A percentile compares a stretch with the other conserved stretches of the same genome.
Conservation (phyloP, 2,797 vertebrate species). For the Sphenodon punctatus region DNA sequence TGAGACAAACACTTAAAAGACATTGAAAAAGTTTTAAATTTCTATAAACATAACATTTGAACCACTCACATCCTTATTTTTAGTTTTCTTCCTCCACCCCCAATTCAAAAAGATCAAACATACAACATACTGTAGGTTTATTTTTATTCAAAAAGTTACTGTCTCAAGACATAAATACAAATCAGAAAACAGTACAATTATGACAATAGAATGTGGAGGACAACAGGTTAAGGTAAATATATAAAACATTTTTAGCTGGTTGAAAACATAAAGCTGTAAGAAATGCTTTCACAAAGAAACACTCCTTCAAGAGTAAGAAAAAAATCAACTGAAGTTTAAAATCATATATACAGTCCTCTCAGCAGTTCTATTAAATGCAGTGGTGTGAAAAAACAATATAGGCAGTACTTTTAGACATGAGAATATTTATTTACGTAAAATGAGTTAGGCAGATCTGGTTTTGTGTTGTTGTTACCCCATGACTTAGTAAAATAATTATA, state of each 20-base stretch:
- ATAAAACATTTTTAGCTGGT: slow-evolving; percentile 88
- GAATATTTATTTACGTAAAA: slow-evolving; percentile 79
- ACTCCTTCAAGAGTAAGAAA: slow-evolving; percentile 85
- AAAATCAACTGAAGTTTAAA: slow-evolving; percentile 85
- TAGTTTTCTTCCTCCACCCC: slow-evolving; percentile 67
- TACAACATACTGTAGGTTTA: slow-evolving; percentile 94
- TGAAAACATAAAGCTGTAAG: slow-evolving; percentile 87
- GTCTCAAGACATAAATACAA: slow-evolving; percentile 99
- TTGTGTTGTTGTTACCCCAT: slow-evolving; percentile 71
- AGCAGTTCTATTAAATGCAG: slow-evolving; percentile 99
- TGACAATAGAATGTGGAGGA: slow-evolving; percentile 98
- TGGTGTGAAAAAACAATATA: slow-evolving; percentile 96
- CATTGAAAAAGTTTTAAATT: slow-evolving; percentile 72
- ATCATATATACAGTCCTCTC: slow-evolving; percentile 95
- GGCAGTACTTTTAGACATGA: slow-evolving; percentile 90
- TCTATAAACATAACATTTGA: slow-evolving; percentile 78
- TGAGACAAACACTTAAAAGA: slow-evolving; percentile 77
- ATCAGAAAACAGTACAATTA: slow-evolving; percentile 99
- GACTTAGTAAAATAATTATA: slow-evolving; percentile 80
- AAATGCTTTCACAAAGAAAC: slow-evolving; percentile 88
- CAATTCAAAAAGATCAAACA: slow-evolving; percentile 83
- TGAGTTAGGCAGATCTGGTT: slow-evolving; percentile 77
- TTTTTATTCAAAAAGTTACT: slow-evolving; percentile 99
- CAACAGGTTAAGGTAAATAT: slow-evolving; percentile 92
- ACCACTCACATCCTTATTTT: slow-evolving; percentile 69